These are phyloP conservation scores for Mycetomoellerius zeteki DNA, from an alignment of 1,140 invertebrate genomes.

Conservation along the genomic window DNA sequence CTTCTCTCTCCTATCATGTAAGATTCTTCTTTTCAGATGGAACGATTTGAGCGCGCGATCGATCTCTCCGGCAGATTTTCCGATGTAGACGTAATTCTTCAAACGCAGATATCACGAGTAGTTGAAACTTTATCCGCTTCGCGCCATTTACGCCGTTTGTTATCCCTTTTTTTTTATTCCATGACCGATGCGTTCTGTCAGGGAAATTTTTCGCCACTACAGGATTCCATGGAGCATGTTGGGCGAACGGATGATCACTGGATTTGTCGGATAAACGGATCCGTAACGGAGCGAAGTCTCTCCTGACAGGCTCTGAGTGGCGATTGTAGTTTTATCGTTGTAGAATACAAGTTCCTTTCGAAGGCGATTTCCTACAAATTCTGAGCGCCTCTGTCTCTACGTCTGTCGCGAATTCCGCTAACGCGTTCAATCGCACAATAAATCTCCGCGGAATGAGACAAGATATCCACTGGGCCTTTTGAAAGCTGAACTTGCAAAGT, in stretches of 20 bases:
- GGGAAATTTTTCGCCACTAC: slow-evolving; percentile 37
- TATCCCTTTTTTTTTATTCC: slow-evolving; percentile 7
- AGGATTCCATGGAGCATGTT: slow-evolving; percentile 1
- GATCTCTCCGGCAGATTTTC: slow-evolving; percentile 29
- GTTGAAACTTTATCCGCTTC: slow-evolving; percentile 40
- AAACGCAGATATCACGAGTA: slow-evolving; percentile 10
- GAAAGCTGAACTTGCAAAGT: slow-evolving; percentile 37
- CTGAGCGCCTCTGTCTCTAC: neutral
- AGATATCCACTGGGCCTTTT: slow-evolving; percentile 17
- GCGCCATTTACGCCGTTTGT: slow-evolving; percentile 1
- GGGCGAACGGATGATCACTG: slow-evolving; percentile 40
- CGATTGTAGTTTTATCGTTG: slow-evolving; percentile 55
- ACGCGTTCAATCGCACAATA: slow-evolving; percentile 23
- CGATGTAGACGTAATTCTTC: slow-evolving; percentile 24
- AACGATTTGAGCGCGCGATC: neutral
- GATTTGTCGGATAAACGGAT: slow-evolving; percentile 57
- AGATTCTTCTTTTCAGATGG: neutral
- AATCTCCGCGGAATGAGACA: slow-evolving; percentile 21
- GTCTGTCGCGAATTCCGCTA: slow-evolving; percentile 1
- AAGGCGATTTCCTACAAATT: neutral
- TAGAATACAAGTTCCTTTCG: neutral
- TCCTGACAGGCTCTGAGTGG: slow-evolving; percentile 11
- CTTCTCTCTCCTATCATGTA: neutral
- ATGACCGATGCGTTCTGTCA: slow-evolving; percentile 46
- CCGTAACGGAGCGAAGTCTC: slow-evolving; percentile 34